Conservation (phyloP, 2,888 invertebrate species). For the Dastarcus helophoroides region DNA sequence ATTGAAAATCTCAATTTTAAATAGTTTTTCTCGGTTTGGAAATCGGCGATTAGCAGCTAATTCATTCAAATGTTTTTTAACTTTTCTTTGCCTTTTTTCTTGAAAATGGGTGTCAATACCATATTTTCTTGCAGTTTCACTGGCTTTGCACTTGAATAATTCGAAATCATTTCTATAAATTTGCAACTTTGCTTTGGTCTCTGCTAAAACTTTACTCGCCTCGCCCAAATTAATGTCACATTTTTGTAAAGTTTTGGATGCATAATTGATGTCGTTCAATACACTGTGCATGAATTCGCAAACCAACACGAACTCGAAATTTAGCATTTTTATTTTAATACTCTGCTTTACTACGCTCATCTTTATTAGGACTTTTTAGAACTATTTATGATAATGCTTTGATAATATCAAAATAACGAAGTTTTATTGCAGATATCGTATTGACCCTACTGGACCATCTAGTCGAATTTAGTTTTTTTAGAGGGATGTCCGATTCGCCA, state of each 20-base stretch:
- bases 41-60: constrained; percentile 14
- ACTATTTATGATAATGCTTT: constrained; percentile 17
- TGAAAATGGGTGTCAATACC: constrained; percentile 14
- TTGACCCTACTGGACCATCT: constrained; percentile 24
- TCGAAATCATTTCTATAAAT: constrained; percentile 21
- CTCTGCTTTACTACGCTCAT: constrained; percentile 11
- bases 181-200: constrained; percentile 13
- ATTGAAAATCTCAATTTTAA: constrained; percentile 17
- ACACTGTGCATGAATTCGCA: constrained; percentile 14
- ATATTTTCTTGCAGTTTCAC: constrained; percentile 16
- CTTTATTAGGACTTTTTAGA: constrained; percentile 12
- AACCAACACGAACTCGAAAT: constrained; percentile 16
- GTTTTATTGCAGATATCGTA: constrained; percentile 18
- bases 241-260: constrained; percentile 16
- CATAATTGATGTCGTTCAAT: constrained; percentile 16
- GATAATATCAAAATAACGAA: constrained; percentile 17
- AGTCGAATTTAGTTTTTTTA: constrained; percentile 25
- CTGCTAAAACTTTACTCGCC: no score
- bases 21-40: constrained; percentile 14
- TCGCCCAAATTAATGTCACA: constrained; percentile 18
- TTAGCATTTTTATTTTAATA: constrained; percentile 17
- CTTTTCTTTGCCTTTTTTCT: constrained; percentile 18
- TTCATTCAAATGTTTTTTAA: constrained; percentile 20
- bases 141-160: constrained; percentile 18
- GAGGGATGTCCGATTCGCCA: constrained; percentile 16